phyloP scores from a whole-genome alignment of 2,113 vertebrate genomes.

The Eubucco bourcierii region DNA sequence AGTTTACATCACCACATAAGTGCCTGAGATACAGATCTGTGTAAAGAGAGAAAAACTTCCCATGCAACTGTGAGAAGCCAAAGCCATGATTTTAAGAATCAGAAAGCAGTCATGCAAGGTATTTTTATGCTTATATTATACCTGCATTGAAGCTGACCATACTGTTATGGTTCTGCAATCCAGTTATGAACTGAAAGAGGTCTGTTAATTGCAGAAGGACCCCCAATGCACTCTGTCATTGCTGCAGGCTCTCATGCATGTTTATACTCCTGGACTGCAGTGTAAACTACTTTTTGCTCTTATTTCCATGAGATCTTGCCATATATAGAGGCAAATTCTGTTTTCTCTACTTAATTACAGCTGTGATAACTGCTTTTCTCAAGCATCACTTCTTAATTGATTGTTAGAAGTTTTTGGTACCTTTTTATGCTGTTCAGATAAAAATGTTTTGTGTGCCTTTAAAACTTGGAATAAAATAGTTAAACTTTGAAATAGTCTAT shows the following conservation, averaged over 20 bases:
- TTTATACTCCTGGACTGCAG: background rate
- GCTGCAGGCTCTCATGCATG: background rate
- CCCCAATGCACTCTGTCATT: background rate
- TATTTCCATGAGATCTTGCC: background rate
- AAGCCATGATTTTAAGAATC: background rate
- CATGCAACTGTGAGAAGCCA: background rate
- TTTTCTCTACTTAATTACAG: background rate
- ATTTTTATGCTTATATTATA: background rate
- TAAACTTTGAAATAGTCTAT: background rate
- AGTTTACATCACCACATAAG: fast-evolving
- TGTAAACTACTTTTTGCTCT: background rate
- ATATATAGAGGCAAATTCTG: background rate
- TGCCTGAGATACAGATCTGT: background rate
- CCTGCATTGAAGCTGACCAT: background rate
- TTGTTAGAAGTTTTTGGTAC: background rate
- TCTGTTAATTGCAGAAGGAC: background rate
- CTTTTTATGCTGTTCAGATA: background rate
- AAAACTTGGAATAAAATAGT: background rate
- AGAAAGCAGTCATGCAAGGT: background rate
- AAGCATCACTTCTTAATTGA: background rate
- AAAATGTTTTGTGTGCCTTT: background rate
- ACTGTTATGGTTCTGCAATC: background rate
- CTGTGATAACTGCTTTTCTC: background rate
- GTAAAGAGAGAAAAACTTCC: background rate
- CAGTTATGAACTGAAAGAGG: background rate